Percentiles rank a stretch among this genome's conserved stretches.
Evolutionary conservation across 1,140 invertebrate genomes (phyloP).

Genomic region (Diorhabda sublineata): DNA sequence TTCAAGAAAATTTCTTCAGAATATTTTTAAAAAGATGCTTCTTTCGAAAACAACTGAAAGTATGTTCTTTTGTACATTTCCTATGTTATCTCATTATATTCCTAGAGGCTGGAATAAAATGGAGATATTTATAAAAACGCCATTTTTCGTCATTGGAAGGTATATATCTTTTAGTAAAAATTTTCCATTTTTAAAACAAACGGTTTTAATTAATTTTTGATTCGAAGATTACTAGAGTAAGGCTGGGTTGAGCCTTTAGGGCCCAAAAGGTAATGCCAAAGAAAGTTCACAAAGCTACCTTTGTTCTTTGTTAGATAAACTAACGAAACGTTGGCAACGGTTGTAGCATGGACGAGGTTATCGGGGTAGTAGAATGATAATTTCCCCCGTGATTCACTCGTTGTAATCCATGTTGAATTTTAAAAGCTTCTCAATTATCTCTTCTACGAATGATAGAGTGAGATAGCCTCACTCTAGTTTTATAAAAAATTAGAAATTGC

Average conservation of each 20-base stretch:
- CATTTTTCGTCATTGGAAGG: neutral
- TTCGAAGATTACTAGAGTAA: neutral
- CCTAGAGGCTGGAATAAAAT: neutral
- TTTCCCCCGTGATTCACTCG: too few relatives aligned
- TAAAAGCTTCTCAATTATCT: too few relatives aligned
- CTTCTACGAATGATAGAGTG: too few relatives aligned
- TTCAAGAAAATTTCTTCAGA: too few relatives aligned
- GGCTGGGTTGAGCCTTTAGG: neutral
- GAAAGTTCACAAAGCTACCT: constrained; percentile 23
- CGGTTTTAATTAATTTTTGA: constrained; percentile 5
- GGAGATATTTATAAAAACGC: neutral
- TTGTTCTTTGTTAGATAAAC: constrained; percentile 22
- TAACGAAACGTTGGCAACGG: constrained; percentile 19
- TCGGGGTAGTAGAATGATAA: neutral
- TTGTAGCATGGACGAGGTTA: neutral
- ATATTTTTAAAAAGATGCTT: too few relatives aligned
- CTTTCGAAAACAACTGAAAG: too few relatives aligned
- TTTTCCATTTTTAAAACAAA: neutral
- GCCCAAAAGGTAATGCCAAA: constrained; percentile 4
- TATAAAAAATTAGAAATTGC: too few relatives aligned
- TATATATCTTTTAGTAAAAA: neutral
- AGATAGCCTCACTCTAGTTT: too few relatives aligned
- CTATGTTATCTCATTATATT: too few relatives aligned
- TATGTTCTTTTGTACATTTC: too few relatives aligned
- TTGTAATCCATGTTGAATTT: too few relatives aligned